These are phyloP conservation scores for Sarcophaga subvicina DNA, from an alignment of 2,888 invertebrate genomes.

Conservation along the genomic window DNA sequence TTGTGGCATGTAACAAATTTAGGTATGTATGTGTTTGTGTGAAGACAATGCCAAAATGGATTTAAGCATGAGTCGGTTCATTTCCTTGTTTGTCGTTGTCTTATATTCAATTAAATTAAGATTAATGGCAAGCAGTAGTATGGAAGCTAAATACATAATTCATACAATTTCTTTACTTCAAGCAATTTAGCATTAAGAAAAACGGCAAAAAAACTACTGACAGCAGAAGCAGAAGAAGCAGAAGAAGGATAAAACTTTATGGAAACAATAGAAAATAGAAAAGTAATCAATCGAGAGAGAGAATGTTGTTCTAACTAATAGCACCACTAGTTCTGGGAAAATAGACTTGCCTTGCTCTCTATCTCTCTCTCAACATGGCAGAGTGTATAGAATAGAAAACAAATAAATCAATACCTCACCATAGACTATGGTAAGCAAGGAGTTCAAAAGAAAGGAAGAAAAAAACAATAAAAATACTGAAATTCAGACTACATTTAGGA, in stretches of 20 bases:
- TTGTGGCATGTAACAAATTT: background rate
- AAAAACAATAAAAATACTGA: too few species aligned
- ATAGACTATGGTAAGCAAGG: too few species aligned
- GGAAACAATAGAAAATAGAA: constrained; percentile 48
- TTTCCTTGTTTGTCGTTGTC: constrained; percentile 26
- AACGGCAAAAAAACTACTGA: constrained; percentile 13
- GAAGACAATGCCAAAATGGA: constrained; percentile 33
- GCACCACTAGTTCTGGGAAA: background rate
- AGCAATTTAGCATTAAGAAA: constrained; percentile 50
- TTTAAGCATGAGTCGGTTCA: constrained; percentile 51
- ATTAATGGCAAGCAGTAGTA: constrained; percentile 58
- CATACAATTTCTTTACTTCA: constrained; percentile 53
- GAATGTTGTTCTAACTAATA: background rate
- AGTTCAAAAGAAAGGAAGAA: too few species aligned
- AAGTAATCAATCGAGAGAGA: constrained; percentile 52
- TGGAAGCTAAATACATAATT: constrained; percentile 64
- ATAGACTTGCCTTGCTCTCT: too few species aligned
- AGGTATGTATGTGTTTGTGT: background rate
- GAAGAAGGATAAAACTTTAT: constrained; percentile 11
- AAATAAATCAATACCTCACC: too few species aligned
- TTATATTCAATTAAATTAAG: constrained; percentile 69
- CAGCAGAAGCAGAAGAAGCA: background rate
- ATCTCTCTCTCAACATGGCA: too few species aligned
- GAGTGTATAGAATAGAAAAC: too few species aligned
- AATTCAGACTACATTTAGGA: too few species aligned